Conservation (phyloP, 2,797 vertebrate species). For the Scarus forsteni region DNA sequence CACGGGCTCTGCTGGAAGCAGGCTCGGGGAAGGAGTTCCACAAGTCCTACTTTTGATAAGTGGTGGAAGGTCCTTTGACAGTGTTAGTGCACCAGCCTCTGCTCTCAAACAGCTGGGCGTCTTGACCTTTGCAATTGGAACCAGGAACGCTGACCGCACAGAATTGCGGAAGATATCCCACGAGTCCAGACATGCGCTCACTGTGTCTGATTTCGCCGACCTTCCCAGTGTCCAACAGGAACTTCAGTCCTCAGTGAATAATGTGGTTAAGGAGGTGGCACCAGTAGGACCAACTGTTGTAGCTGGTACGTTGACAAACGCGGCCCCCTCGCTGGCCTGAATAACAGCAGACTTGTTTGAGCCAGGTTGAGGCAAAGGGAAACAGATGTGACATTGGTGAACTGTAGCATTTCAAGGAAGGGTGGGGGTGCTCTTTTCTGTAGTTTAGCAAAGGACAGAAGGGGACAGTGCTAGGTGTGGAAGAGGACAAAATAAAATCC, state of each 20-base stretch:
- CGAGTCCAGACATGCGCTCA: slow-evolving; percentile 47
- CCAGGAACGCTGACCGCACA: slow-evolving; percentile 55
- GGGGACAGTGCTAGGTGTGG: too few species aligned
- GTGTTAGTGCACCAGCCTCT: background rate
- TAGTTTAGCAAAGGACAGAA: too few species aligned
- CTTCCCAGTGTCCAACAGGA: background rate
- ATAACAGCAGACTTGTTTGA: background rate
- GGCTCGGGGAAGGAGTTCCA: background rate
- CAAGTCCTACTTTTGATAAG: background rate
- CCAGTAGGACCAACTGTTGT: background rate
- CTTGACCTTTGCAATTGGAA: slow-evolving; percentile 33
- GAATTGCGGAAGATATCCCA: slow-evolving; percentile 58
- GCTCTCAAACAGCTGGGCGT: slow-evolving; percentile 3
- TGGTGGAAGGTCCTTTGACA: background rate
- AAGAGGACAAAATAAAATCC: too few species aligned
- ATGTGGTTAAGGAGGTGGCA: background rate
- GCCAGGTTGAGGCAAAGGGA: too few species aligned
- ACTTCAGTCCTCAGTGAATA: background rate
- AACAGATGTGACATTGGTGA: too few species aligned
- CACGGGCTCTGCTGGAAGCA: slow-evolving; percentile 52
- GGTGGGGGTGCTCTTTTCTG: too few species aligned
- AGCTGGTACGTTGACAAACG: background rate
- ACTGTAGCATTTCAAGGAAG: too few species aligned
- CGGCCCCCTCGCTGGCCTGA: background rate
- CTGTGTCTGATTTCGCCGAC: background rate